Conservation (phyloP, 2,888 invertebrate genomes). For the Lasius fuliginosus region DNA sequence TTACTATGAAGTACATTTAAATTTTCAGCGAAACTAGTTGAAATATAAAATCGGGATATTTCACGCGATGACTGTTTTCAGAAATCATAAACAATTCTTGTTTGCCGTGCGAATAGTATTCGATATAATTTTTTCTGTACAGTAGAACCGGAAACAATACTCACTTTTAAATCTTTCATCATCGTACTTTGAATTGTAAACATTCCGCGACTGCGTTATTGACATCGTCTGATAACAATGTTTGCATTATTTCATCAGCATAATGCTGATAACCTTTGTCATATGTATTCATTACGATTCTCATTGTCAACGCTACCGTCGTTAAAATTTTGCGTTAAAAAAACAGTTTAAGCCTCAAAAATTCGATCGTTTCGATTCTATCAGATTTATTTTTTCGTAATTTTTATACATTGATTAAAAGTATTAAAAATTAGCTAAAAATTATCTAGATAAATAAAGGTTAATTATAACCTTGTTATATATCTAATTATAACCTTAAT, state of each 20-base stretch:
- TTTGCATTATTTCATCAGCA: slow-evolving; percentile 62
- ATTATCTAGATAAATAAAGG: no score
- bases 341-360: neutral
- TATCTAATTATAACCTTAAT: no score
- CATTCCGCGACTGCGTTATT: slow-evolving; percentile 29
- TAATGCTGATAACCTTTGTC: slow-evolving; percentile 54
- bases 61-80: neutral
- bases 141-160: slow-evolving; percentile 33
- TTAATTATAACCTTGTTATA: no score
- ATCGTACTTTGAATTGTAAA: neutral
- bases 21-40: neutral
- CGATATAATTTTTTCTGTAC: neutral
- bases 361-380: neutral
- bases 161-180: neutral
- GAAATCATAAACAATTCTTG: neutral
- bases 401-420: neutral
- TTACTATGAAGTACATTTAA: neutral
- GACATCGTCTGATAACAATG: slow-evolving; percentile 48
- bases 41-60: neutral
- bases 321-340: neutral
- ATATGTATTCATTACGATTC: slow-evolving; percentile 28
- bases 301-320: neutral
- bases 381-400: neutral
- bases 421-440: no score
- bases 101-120: neutral